These are phyloP conservation scores for Centropus unirufus DNA, from an alignment of 2,113 vertebrate species.

Conservation along the genomic window DNA sequence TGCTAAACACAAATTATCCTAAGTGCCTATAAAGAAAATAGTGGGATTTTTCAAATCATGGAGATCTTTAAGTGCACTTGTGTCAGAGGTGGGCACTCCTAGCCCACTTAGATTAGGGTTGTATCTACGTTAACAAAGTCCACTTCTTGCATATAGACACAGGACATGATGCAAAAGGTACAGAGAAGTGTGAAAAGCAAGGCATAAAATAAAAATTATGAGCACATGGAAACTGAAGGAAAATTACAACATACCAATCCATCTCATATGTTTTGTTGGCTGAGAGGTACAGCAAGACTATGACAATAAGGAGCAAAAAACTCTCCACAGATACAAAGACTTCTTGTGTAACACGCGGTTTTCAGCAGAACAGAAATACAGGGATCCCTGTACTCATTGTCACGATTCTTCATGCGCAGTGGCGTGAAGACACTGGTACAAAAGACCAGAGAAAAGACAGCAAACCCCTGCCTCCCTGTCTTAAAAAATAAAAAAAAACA, in stretches of 20 bases:
- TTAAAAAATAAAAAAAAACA: not conserved
- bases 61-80: not conserved
- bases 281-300: not conserved
- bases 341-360: not conserved
- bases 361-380: slow-evolving; percentile 19
- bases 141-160: not conserved
- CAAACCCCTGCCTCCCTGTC: not conserved
- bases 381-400: not conserved
- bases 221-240: not conserved
- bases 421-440: not conserved
- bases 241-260: not conserved
- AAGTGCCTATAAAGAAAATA: not conserved
- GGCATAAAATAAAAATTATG: not conserved
- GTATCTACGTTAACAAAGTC: not conserved
- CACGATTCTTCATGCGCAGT: not conserved
- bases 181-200: not conserved
- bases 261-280: not conserved
- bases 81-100: not conserved
- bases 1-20: not conserved
- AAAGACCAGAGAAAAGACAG: not conserved
- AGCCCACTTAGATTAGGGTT: not conserved
- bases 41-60: not conserved
- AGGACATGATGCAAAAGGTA: not conserved
- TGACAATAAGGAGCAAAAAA: not conserved
- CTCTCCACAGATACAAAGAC: not conserved